Conservation (phyloP, 2,797 vertebrate species). For the Threskiornis aethiopicus region DNA sequence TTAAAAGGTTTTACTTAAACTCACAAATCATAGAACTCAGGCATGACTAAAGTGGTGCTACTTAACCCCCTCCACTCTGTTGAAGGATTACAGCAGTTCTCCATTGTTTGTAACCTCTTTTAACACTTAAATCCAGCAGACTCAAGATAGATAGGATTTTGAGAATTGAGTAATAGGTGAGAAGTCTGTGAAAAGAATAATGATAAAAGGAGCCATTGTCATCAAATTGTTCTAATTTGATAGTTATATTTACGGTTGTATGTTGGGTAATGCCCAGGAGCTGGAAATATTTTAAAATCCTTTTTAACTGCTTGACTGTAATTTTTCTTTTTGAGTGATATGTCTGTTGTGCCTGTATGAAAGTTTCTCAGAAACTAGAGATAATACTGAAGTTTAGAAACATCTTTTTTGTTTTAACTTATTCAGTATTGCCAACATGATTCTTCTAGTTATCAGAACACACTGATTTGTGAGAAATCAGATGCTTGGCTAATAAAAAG, state of each 20-base stretch:
- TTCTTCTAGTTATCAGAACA: not conserved
- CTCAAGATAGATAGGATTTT: constrained; percentile 7
- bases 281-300: constrained; percentile 15
- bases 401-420: not conserved
- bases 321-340: not conserved
- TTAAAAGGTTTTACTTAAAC: constrained; percentile 53
- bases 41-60: constrained; percentile 34
- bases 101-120: not conserved
- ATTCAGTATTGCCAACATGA: not conserved
- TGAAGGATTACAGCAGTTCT: not conserved
- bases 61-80: constrained; percentile 16
- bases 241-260: constrained; percentile 34
- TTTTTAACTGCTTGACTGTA: not conserved
- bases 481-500: not conserved
- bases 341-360: not conserved
- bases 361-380: not conserved
- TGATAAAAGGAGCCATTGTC: constrained; percentile 6
- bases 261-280: constrained; percentile 25
- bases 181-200: not conserved
- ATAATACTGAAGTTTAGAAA: not conserved
- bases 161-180: not conserved
- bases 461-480: not conserved
- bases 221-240: constrained; percentile 36
- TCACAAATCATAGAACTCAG: constrained; percentile 56
- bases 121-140: constrained; percentile 4